Evolutionary conservation across 2,888 invertebrate genomes (phyloP).

Genomic region (Nysson spinosus): DNA sequence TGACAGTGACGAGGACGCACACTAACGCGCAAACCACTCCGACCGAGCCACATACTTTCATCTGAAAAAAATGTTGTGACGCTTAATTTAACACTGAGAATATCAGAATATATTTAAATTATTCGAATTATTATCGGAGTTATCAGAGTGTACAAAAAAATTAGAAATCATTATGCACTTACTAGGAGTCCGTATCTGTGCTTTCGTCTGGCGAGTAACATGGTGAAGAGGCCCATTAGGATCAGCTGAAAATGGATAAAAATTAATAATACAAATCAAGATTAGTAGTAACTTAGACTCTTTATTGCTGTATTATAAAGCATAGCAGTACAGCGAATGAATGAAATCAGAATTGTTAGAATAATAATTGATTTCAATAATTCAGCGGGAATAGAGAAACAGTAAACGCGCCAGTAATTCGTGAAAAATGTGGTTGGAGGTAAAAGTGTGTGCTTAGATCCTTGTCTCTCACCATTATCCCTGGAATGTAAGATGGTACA

Average conservation of each 20-base stretch:
- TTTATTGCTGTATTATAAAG: too few species aligned
- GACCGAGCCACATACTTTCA: constrained; percentile 92
- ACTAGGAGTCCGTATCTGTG: constrained; percentile 94
- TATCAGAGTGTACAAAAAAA: too few species aligned
- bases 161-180: constrained; percentile 75
- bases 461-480: constrained; percentile 86
- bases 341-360: too few species aligned
- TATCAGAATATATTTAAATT: constrained; percentile 1
- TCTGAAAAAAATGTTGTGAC: constrained; percentile 79
- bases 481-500: constrained; percentile 95
- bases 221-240: constrained; percentile 90
- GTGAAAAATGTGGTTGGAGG: too few species aligned
- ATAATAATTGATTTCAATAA: too few species aligned
- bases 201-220: constrained; percentile 89
- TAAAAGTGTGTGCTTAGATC: too few species aligned
- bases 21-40: constrained; percentile 91
- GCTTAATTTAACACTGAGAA: constrained; percentile 9
- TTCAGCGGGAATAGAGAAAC: too few species aligned
- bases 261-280: too few species aligned
- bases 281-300: background rate
- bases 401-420: too few species aligned
- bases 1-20: constrained; percentile 92
- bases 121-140: too few species aligned
- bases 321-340: too few species aligned
- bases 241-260: constrained; percentile 83